Base-by-base conservation (phyloP, 2,113 vertebrate genomes). In the Poeciliopsis prolifica region DNA sequence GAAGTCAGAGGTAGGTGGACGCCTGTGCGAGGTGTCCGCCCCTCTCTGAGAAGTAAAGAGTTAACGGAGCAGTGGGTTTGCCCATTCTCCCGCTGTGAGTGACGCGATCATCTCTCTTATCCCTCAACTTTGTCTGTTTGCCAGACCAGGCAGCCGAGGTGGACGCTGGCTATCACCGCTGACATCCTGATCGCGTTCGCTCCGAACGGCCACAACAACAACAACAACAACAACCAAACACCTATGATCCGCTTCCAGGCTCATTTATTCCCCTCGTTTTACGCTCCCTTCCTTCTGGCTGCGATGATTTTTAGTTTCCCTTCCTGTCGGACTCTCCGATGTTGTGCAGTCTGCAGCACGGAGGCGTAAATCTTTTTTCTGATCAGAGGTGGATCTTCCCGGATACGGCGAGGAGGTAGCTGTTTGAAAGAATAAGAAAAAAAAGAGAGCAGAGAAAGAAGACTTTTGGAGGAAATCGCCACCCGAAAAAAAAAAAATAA, bases 91-190 rank as follows among this genome's bases (percentile, higher is more conserved):
- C 89, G 91, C 88, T 92, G 92, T 91, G 93, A 95, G 94, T 96
- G 96, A 96, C 96, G 94, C 94, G 93, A 93, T 95, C 94, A 87
- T 94, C 95, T 96, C 95, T 93, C 94, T 95, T 92, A 93, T 95
- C 95, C 95, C 94, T 95, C 95, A 94, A 96, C 95, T 96, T 95
- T 93, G 95, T 95, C 95, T 96, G 95, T 95, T 95, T 95, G 95
- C 95, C 94, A 95, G 94, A 93, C 88, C 92, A 90, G 93, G 92
- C 93, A 91, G 76, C 90, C 90, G 86, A 94, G 91, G 90, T 83
- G 91, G 88, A 92, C 88, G 89, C 85, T 91, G 83, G 77, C 89
- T 77, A 63, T 80, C 82, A 63, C 69, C 70, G 78, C 76, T 78
- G 68, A 81, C 83, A 70, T 74, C 77, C 85, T 71, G 5, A 29